Percentiles rank a stretch among this genome's conserved stretches.
Evolutionary conservation across 1,140 invertebrate genomes (phyloP).

Genomic region (Calosoma granatense): DNA sequence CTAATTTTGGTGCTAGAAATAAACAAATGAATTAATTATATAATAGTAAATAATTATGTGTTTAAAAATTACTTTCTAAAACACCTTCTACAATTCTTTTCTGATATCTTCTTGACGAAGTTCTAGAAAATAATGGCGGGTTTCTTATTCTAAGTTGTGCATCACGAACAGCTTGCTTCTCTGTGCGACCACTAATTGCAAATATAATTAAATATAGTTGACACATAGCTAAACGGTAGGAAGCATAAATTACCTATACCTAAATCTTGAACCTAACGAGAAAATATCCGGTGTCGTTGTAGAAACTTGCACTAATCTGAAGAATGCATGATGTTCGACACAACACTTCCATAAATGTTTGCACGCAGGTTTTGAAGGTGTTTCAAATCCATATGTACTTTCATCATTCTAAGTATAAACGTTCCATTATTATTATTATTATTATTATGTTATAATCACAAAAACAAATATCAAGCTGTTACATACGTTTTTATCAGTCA

Average conservation of each 20-base stretch:
- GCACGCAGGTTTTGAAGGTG: conserved; percentile 87
- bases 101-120: conserved; percentile 78
- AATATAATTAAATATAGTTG: conserved; percentile 16
- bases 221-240: too few species aligned
- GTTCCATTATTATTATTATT: background rate
- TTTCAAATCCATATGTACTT: conserved; percentile 90
- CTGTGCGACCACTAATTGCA: conserved; percentile 50
- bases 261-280: conserved; percentile 58
- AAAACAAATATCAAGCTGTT: too few species aligned
- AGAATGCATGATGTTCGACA: conserved; percentile 97
- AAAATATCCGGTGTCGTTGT: conserved; percentile 59
- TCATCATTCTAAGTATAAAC: conserved; percentile 70
- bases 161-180: conserved; percentile 51
- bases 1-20: conserved; percentile 42
- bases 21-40: conserved; percentile 26
- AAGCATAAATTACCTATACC: conserved; percentile 46
- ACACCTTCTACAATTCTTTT: conserved; percentile 62
- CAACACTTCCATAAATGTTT: conserved; percentile 98
- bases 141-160: conserved; percentile 48
- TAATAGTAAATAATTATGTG: conserved; percentile 30
- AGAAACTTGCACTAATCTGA: conserved; percentile 74
- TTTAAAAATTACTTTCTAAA: conserved; percentile 32
- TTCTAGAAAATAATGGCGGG: conserved; percentile 75
- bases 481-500: conserved; percentile 91
- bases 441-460: too few species aligned